Percentiles rank a stretch among this genome's conserved stretches.
phyloP scores from a whole-genome alignment of 2,888 invertebrate genomes.

The Standfussiana lucernea region DNA sequence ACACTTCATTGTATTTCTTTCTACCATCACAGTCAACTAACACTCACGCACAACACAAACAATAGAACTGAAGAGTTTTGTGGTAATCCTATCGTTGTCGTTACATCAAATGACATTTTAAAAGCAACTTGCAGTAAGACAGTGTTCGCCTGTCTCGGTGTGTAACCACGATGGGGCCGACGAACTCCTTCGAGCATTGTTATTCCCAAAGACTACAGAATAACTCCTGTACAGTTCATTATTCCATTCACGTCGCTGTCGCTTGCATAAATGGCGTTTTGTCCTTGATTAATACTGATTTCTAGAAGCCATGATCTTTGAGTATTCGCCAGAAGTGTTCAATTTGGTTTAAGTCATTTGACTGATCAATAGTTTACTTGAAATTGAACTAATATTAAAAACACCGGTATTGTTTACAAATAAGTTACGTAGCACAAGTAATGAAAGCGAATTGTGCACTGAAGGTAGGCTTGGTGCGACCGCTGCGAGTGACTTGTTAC shows the following conservation, averaged over 20 bases:
- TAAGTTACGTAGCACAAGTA: conserved; percentile 46
- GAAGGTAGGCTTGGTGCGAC: conserved; percentile 70
- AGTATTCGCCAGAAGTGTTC: conserved; percentile 38
- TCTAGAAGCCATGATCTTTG: conserved; percentile 60
- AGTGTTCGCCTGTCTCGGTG: conserved; percentile 78
- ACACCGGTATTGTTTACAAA: conserved; percentile 49
- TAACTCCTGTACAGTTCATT: conserved; percentile 79
- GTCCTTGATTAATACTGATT: conserved; percentile 76
- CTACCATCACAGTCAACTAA: conserved; percentile 80
- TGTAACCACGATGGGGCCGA: conserved; percentile 83
- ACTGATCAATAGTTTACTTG: background rate
- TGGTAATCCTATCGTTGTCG: conserved; percentile 67
- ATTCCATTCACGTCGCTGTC: conserved; percentile 83
- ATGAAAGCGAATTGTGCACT: conserved; percentile 57
- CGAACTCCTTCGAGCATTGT: conserved; percentile 86
- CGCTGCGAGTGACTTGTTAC: conserved; percentile 75
- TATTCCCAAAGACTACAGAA: conserved; percentile 87
- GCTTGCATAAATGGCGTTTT: conserved; percentile 80
- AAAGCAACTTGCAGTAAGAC: conserved; percentile 75
- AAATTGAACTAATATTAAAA: conserved; percentile 2
- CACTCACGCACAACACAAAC: conserved; percentile 63
- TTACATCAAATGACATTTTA: conserved; percentile 79
- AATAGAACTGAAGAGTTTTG: conserved; percentile 41
- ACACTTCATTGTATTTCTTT: conserved; percentile 81
- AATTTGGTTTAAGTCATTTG: conserved; percentile 8